Base-by-base conservation (phyloP, 2,888 invertebrate genomes). In the Rosalia funebris region DNA sequence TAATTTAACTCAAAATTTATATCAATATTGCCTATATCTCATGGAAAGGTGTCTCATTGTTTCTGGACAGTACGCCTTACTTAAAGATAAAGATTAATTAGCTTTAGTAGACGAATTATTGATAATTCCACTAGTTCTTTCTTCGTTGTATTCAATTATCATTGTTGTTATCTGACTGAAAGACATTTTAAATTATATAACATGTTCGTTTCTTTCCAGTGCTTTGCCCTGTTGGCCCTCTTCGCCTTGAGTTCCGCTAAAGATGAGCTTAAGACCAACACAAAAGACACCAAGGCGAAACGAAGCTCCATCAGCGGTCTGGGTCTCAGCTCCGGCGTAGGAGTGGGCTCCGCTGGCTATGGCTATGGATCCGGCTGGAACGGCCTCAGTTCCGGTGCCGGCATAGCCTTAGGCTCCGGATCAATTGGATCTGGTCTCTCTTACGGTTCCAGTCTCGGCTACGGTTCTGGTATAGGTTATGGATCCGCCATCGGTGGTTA, bases 131-230 rank as follows among this genome's bases (percentile, higher is more conserved):
- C n/a, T n/a, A n/a, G n/a, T n/a, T n/a, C n/a, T n/a, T n/a, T n/a
- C n/a, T n/a, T n/a, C n/a, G n/a, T n/a, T n/a, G n/a, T n/a, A n/a
- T n/a, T n/a, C n/a, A n/a, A n/a, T n/a, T n/a, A n/a, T n/a, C n/a
- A n/a, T n/a, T n/a, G n/a, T n/a, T n/a, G n/a, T n/a, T n/a, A n/a
- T n/a, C n/a, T n/a, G n/a, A n/a, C n/a, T n/a, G n/a, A n/a, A n/a
- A n/a, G n/a, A n/a, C n/a, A n/a, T n/a, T n/a, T n/a, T n/a, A n/a
- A n/a, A n/a, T n/a, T n/a, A n/a, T n/a, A n/a, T n/a, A n/a, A n/a
- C n/a, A n/a, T n/a, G n/a, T n/a, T n/a, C n/a, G n/a, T 25, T 19
- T 5, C 44, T 32, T 63, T 50, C 5, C 57, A 63, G 63, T 63
- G 57, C 57, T 14, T 63, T 14, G 57, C 48, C 20, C 42, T 62